phyloP scores from a whole-genome alignment of 2,797 vertebrate species.

The Scolopax bukidnonensis region DNA sequence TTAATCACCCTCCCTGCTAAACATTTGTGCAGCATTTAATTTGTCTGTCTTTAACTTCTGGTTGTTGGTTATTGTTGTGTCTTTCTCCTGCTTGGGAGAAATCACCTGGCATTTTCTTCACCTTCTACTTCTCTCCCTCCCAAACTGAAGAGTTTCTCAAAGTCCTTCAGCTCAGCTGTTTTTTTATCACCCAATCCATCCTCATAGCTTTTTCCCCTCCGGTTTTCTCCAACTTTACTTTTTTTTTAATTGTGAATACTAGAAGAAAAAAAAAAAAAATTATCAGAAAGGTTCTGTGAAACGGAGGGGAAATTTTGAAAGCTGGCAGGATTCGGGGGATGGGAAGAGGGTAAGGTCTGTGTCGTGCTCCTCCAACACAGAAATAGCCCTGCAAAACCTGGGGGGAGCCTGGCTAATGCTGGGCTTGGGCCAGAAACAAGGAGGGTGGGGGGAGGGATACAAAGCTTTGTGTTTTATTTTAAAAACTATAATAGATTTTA shows the following conservation, averaged over 20 bases:
- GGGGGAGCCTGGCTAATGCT: background rate
- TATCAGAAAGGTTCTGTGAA: background rate
- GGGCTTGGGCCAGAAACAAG: slow-evolving; percentile 12
- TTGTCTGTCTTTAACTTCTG: slow-evolving; percentile 34
- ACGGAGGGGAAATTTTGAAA: background rate
- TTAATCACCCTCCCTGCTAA: slow-evolving; percentile 58
- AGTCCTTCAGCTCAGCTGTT: background rate
- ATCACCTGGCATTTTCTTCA: slow-evolving; percentile 12
- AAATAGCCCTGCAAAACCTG: background rate
- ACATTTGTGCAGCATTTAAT: slow-evolving; percentile 60
- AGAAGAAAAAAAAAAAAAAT: no score
- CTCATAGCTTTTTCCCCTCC: background rate
- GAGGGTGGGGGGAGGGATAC: background rate
- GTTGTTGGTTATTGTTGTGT: slow-evolving; percentile 9
- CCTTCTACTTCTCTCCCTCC: background rate
- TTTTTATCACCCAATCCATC: background rate
- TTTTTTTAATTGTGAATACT: background rate
- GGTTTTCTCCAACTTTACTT: background rate
- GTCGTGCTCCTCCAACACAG: background rate
- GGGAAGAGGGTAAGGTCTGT: background rate
- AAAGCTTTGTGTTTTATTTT: slow-evolving; percentile 57
- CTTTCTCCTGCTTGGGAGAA: background rate
- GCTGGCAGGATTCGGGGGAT: background rate
- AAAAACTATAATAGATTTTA: slow-evolving; percentile 66
- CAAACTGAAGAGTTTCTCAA: background rate